phyloP scores from a whole-genome alignment of 2,888 invertebrate species.

The Agapostemon virescens region DNA sequence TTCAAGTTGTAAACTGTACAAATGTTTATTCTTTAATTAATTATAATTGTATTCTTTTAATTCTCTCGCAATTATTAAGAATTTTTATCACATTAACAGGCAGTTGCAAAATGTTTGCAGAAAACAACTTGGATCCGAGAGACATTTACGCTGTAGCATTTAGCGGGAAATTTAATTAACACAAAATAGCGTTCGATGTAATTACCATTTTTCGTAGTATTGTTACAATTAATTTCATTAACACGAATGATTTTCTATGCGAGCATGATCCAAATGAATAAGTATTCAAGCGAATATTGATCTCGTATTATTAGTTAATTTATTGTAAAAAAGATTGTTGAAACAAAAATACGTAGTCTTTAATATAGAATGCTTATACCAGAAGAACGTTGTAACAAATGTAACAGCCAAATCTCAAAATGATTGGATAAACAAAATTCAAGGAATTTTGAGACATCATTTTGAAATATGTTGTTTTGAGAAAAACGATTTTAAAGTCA shows the following conservation, averaged over 20 bases:
- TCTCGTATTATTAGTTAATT: background rate
- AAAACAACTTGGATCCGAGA: slow-evolving; percentile 16
- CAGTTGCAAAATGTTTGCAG: slow-evolving; percentile 5
- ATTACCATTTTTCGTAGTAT: background rate
- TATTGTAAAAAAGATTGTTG: background rate
- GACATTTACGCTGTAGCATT: slow-evolving; percentile 5
- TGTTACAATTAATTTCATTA: background rate
- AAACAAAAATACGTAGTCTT: background rate
- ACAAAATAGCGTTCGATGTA: background rate
- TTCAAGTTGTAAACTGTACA: slow-evolving; percentile 2
- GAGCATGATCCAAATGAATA: background rate
- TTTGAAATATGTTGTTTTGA: background rate
- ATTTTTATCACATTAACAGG: slow-evolving; percentile 18
- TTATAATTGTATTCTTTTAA: background rate
- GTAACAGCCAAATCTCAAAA: background rate
- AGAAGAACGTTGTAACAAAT: background rate
- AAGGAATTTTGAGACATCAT: background rate
- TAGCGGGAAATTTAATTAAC: slow-evolving; percentile 35
- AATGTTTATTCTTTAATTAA: background rate
- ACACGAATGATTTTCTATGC: background rate
- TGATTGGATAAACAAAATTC: background rate
- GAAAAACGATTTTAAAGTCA: background rate
- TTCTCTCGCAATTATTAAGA: slow-evolving; percentile 18
- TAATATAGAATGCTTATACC: background rate
- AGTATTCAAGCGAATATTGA: too few relatives aligned